Evolutionary conservation across 2,113 vertebrate species (phyloP), one percentile per base, ranked within the genome.

Genomic region (Corythoichthys intestinalis): DNA sequence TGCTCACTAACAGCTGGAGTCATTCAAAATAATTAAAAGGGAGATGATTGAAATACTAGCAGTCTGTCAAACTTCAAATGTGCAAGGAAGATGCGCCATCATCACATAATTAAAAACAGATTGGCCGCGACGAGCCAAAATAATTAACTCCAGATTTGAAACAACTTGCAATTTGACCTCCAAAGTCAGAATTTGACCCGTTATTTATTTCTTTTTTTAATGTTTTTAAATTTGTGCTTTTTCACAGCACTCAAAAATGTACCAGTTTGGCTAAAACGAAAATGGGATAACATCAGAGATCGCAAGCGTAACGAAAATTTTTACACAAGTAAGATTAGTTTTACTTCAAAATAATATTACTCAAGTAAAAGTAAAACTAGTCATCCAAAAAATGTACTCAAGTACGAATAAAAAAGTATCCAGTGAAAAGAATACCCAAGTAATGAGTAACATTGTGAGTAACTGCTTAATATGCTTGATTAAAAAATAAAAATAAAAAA

Each of bases 1-100:
- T 68, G 0, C 74, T 44, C 15, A 74, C 65, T 12, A 73, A 77
- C 86, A 85, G 73, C 76, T 81, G 79, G 73, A 67, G 62, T 46
- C 66, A 66, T 66, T 52, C 76, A 61, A 80, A 9, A 54, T 54
- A 54, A 54, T 54, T 56, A 71, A 71, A 69, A 62, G 44, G 11
- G 41, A 58, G 47, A 71, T 15, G 39, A 65, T 56, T 75, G 56
- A 68, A 76, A 74, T 58, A 71, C 53, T 66, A 71, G 50, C 47
- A 67, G 38, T 48, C 53, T 2, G 14, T 50, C 59, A 54, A 28
- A 28, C 62, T 49, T 72, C 67, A 49, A 34, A 48, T n/a, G 54
- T 4, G n/a, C 49, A 17, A 17, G 14, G 15, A 17, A 10, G 52
- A 20, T 28, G 52, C 52, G 20, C n/a, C n/a, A 28, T 54, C n/a